These are phyloP conservation scores for Brachionus calyciflorus DNA, from an alignment of 1,140 invertebrate genomes.

Conservation along the genomic window DNA sequence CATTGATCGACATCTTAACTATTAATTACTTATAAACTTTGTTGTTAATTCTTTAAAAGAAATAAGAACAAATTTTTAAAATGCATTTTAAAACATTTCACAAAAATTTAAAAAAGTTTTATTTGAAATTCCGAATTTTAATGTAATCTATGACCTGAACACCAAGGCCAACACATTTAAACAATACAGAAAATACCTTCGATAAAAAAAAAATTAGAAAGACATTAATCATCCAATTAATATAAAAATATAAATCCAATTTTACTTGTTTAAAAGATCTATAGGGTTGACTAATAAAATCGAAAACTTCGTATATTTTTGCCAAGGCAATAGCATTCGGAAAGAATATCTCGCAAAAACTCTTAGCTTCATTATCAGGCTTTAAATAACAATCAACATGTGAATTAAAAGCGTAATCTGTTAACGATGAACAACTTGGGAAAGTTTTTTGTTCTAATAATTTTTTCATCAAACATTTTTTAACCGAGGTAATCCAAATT, in stretches of 20 bases:
- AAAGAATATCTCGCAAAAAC: not conserved
- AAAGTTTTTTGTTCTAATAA: not conserved
- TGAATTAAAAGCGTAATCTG: conserved; percentile 25
- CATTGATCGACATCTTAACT: too few relatives aligned
- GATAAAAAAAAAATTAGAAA: not conserved
- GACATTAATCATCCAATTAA: too few relatives aligned
- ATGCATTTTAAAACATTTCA: too few relatives aligned
- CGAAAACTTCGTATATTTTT: not conserved
- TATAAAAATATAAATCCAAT: too few relatives aligned
- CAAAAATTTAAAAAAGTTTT: too few relatives aligned
- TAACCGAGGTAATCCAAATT: conserved; percentile 26
- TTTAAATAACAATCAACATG: conserved; percentile 17
- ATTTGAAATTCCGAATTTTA: too few relatives aligned
- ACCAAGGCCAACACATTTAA: too few relatives aligned
- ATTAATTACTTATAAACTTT: too few relatives aligned
- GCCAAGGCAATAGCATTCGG: not conserved
- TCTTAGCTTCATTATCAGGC: conserved; percentile 5
- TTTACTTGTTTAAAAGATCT: conserved; percentile 27
- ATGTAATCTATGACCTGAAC: too few relatives aligned
- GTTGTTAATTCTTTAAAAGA: too few relatives aligned
- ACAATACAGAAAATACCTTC: too few relatives aligned
- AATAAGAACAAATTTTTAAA: too few relatives aligned
- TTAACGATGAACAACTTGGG: conserved; percentile 7
- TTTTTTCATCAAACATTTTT: conserved; percentile 30
- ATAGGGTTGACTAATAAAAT: not conserved